Evolutionary conservation across 2,888 invertebrate genomes (phyloP).

Genomic region (Unio delphinus): DNA sequence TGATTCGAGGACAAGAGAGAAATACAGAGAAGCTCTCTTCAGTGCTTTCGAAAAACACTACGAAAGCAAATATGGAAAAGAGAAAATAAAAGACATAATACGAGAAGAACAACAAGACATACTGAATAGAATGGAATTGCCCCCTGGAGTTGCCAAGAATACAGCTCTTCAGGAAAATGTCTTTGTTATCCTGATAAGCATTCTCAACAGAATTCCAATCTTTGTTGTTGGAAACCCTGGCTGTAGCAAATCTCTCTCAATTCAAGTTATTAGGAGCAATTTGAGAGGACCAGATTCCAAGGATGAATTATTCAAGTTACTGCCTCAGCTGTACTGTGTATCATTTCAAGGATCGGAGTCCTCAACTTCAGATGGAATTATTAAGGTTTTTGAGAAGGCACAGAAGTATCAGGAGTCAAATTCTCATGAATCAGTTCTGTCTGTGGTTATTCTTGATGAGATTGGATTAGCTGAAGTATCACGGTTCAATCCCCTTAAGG

Average conservation of each 20-base stretch:
- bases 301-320: constrained; percentile 36
- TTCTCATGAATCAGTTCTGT: constrained; percentile 29
- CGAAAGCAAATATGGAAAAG: constrained; percentile 1
- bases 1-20: constrained; percentile 10
- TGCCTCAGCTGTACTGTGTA: constrained; percentile 48
- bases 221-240: constrained; percentile 57
- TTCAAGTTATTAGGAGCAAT: constrained; percentile 49
- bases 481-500: constrained; percentile 54
- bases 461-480: constrained; percentile 59
- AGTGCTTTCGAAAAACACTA: constrained; percentile 7
- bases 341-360: constrained; percentile 56
- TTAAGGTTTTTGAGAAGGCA: constrained; percentile 54
- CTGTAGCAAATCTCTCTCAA: constrained; percentile 54
- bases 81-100: constrained; percentile 26
- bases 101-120: constrained; percentile 40
- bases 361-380: constrained; percentile 55
- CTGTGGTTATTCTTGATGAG: constrained; percentile 58
- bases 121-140: constrained; percentile 42
- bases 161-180: constrained; percentile 52
- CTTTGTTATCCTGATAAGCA: constrained; percentile 49
- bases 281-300: constrained; percentile 48
- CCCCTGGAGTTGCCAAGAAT: constrained; percentile 45
- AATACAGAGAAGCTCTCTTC: constrained; percentile 20
- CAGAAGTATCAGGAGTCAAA: constrained; percentile 41
- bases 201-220: constrained; percentile 47